Evolutionary conservation across 2,888 invertebrate species (phyloP), one percentile per base, ranked within the genome.

Genomic region (Nephrotoma guestfalica): DNA sequence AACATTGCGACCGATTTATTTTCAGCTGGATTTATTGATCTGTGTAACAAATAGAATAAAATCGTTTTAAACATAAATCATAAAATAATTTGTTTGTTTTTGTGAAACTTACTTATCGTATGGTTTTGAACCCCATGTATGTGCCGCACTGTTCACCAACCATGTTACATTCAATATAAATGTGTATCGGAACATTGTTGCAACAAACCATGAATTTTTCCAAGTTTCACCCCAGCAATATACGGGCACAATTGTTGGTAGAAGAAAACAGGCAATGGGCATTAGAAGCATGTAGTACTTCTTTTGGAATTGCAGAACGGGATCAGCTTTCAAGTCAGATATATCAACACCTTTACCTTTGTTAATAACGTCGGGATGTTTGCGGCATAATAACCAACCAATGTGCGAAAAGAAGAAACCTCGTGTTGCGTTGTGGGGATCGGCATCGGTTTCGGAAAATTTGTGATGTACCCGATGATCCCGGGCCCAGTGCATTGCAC

Each of bases 371-470:
- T 97, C 96, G 0, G 97, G 97, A 90, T 98, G 98, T 91, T 99
- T 98, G 89, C 95, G 94, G 89, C 96, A 95, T 87, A 98, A 92
- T 88, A 99, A 93, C 99, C 99, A 99, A 87, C 99, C 99, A 89
- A 98, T 94, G 91, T 99, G 99, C 0, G 98, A 94, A 92, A 98
- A 99, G 94, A 98, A 98, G 93, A 99, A 98, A 9, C 99, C 99
- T 41, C 98, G 91, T 2, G 94, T 96, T 1, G 97, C 97, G 90
- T 98, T 97, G 91, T 98, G 97, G 0, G 98, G 98, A 92, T 98
- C 98, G 0, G 97, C 98, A 90, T 98, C 95, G 0, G 98, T 98
- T 91, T 98, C 98, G 30, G 96, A 96, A 92, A 95, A 98, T 91
- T 98, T 98, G 93, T 98, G 98, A 91, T 98, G 97, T 90, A 97